phyloP scores from a whole-genome alignment of 2,113 vertebrate species.

The Hydrochoerus hydrochaeris region DNA sequence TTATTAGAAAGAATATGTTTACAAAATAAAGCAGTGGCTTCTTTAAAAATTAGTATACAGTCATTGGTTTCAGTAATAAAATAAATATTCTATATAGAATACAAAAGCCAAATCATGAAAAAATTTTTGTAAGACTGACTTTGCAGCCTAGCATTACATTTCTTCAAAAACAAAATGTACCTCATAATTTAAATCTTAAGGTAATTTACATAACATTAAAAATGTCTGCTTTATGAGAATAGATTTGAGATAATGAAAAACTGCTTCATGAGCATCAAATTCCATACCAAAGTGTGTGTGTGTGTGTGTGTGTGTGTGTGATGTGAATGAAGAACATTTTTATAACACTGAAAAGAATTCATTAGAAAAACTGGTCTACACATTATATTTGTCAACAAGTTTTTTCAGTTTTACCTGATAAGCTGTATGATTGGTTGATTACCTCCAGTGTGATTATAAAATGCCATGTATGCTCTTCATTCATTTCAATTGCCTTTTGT shows the following conservation, averaged over 20 bases:
- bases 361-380: background rate
- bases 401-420: background rate
- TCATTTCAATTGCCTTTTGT: conserved; percentile 31
- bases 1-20: background rate
- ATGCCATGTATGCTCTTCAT: background rate
- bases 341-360: background rate
- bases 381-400: background rate
- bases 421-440: background rate
- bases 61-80: background rate
- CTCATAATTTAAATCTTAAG: background rate
- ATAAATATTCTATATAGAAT: background rate
- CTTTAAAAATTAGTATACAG: background rate
- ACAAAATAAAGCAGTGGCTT: background rate
- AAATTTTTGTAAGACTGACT: background rate
- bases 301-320: background rate
- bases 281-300: background rate
- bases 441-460: conserved; percentile 1
- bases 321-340: background rate
- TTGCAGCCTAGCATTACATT: background rate
- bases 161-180: background rate
- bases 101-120: conserved; percentile 13
- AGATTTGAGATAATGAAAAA: conserved; percentile 2
- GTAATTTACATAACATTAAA: background rate
- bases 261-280: background rate
- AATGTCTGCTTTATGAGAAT: background rate